phyloP scores from a whole-genome alignment of 2,888 invertebrate genomes.

The Balanococcus diminutus region DNA sequence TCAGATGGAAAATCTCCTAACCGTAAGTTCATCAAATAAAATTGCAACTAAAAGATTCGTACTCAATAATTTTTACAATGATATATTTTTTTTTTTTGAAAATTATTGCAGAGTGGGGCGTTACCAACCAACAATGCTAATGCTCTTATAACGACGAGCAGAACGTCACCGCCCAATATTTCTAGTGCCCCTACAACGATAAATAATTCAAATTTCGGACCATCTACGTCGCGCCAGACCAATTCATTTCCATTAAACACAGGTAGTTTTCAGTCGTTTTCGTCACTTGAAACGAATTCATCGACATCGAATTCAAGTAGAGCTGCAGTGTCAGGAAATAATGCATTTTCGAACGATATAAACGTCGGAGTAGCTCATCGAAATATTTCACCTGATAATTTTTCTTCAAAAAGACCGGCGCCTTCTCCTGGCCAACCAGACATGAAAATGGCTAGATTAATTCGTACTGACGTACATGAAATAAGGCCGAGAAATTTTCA shows the following conservation, averaged over 20 bases:
- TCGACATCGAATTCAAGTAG: background rate
- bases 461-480: background rate
- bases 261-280: background rate
- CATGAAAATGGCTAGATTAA: background rate
- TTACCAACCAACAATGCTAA: background rate
- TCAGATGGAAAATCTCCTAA: conserved; percentile 10
- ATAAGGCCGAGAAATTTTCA: background rate
- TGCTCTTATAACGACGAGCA: background rate
- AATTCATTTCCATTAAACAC: background rate
- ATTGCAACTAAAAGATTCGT: background rate
- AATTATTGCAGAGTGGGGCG: background rate
- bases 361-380: background rate
- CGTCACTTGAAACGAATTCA: background rate
- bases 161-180: background rate
- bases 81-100: background rate
- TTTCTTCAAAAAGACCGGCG: conserved; percentile 12
- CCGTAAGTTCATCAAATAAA: too few relatives aligned
- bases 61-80: background rate
- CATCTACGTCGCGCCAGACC: background rate
- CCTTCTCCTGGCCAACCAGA: background rate
- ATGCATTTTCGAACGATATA: background rate
- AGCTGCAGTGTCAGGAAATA: background rate
- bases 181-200: background rate
- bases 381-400: background rate
- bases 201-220: background rate